Base-by-base conservation (phyloP, 2,888 invertebrate genomes). In the Xiphydria camelus region DNA sequence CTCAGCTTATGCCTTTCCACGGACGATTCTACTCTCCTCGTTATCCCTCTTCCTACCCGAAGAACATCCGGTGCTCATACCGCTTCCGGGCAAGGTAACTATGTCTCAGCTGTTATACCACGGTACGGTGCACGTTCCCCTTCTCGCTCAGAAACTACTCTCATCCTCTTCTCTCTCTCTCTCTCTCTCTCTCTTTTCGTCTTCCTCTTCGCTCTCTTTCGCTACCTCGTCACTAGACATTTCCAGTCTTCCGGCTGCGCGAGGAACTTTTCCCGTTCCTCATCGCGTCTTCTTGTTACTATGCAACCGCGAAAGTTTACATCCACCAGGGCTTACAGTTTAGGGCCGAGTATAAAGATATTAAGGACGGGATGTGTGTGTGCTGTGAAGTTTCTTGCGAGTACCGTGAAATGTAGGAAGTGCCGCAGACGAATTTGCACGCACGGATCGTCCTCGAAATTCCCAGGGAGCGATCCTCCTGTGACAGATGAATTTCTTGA, bases 1-100 rank as follows among this genome's bases (percentile, higher is more conserved):
- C 84, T 26, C 84, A 86, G 61, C 83, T 82, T 64, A 80, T 84
- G 49, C 83, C 84, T 47, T 79, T 82, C 12, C 85, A 88, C 73
- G 91, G 92, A 43, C 84, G 86, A 45, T 86, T 93, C 68, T 92
- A 90, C 78, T 96, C 96, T 41, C 96, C 96, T 0, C 87, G 91
- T 46, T 97, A 95, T 81, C 97, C 97, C 53, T 95, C 96, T 63
- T 89, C 89, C 64, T 97, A 97, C 77, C 95, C 96, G 14, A 89
- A 89, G 75, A 91, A 94, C 75, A 86, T 92, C 66, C 84, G 88
- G 68, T 96, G 95, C 78, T 85, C 90, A 47, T 94, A 92, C 78
- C 86, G 89, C 69, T 91, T 97, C 73, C 84, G 88, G 65, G 95
- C 94, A 41, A 87, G 89, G 90, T 90, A 71, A 68, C 55, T 62